These are phyloP conservation scores for Ophion obscuratus DNA, from an alignment of 2,888 invertebrate genomes.

Conservation along the genomic window DNA sequence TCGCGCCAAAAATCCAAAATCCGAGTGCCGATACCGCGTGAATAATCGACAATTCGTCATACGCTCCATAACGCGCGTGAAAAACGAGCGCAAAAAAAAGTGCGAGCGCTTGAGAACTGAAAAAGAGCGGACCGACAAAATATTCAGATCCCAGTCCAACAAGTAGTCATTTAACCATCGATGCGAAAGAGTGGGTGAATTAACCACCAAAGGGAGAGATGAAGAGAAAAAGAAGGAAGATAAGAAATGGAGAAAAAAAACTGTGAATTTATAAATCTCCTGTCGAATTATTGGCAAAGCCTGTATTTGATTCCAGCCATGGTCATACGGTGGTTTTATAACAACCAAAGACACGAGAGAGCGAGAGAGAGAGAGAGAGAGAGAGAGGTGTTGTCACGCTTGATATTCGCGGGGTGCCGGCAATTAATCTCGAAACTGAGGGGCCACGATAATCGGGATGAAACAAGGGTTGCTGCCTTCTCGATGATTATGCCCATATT, in stretches of 20 bases:
- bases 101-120: constrained; percentile 9
- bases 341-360: background rate
- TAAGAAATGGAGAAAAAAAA: background rate
- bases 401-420: constrained; percentile 51
- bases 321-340: constrained; percentile 31
- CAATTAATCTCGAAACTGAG: constrained; percentile 70
- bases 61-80: constrained; percentile 69
- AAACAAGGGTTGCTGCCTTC: constrained; percentile 32
- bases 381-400: constrained; percentile 38
- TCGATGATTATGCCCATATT: constrained; percentile 51
- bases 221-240: background rate
- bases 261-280: constrained; percentile 32
- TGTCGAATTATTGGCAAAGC: constrained; percentile 12
- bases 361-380: background rate
- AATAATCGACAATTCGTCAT: constrained; percentile 81
- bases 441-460: constrained; percentile 47
- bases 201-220: background rate
- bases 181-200: background rate
- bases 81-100: constrained; percentile 58
- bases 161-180: constrained; percentile 41
- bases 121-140: background rate
- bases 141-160: constrained; percentile 3
- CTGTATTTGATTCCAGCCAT: constrained; percentile 39
- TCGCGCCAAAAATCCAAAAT: constrained; percentile 75
- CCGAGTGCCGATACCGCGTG: constrained; percentile 78